These are phyloP conservation scores for Scaptodrosophila lebanonensis DNA, from an alignment of 1,140 invertebrate genomes.

Conservation along the genomic window DNA sequence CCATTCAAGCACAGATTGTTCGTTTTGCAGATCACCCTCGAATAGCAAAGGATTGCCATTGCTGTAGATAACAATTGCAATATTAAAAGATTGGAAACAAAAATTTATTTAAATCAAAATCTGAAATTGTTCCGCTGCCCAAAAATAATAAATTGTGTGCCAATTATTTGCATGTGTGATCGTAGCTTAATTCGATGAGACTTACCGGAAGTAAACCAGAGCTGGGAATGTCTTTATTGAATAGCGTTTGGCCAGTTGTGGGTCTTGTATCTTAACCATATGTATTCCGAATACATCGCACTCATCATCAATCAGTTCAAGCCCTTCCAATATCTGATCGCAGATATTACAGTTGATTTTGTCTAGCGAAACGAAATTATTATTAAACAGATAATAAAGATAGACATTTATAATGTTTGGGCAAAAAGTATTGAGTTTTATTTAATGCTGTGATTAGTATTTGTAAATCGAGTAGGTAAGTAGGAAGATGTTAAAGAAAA, in stretches of 20 bases:
- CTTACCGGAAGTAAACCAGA: constrained; percentile 88
- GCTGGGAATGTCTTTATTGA: constrained; percentile 97
- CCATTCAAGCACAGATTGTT: constrained; percentile 94
- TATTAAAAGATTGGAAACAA: too few species aligned
- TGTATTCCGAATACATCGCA: constrained; percentile 95
- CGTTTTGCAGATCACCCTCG: constrained; percentile 94
- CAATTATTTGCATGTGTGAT: too few species aligned
- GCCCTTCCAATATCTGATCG: constrained; percentile 91
- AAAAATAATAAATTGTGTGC: too few species aligned
- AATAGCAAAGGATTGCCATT: constrained; percentile 96
- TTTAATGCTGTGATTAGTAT: constrained; percentile 35
- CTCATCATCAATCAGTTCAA: constrained; percentile 95
- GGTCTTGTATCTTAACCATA: constrained; percentile 96
- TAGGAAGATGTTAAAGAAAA: constrained; percentile 50
- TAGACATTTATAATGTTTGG: not conserved
- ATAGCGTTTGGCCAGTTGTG: constrained; percentile 92
- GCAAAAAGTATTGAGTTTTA: constrained; percentile 11
- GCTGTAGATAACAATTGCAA: constrained; percentile 31
- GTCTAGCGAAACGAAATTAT: constrained; percentile 79
- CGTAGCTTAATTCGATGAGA: not conserved
- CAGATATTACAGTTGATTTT: constrained; percentile 96
- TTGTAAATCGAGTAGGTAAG: constrained; percentile 30
- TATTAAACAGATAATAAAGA: constrained; percentile 6
- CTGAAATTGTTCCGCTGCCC: too few species aligned
- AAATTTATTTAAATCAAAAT: too few species aligned